Evolutionary conservation across 2,888 invertebrate genomes (phyloP), one percentile per base, ranked within the genome.

Genomic region (Melieria crassipennis): DNA sequence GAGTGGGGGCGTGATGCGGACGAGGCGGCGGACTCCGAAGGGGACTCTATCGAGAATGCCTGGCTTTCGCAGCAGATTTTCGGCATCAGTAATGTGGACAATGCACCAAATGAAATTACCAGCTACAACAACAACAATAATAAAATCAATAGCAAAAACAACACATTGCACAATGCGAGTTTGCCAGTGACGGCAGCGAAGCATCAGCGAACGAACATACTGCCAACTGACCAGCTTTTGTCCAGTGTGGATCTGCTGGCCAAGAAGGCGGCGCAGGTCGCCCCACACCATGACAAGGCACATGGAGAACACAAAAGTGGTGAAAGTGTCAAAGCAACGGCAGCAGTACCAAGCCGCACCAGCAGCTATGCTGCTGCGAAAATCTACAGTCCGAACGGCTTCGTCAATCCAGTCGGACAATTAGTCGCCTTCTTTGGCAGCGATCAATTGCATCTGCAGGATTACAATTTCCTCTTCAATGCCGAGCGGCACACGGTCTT

Each of bases 401-500:
- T 70, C 11, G 43, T 61, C 61, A 73, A 73, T 72, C 72, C 72
- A 48, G 68, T 70, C 68, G 67, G 66, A 50, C 72, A 61, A 65
- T 65, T 69, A 73, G 72, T 60, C 62, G 69, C 69, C 57, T 65
- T 72, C 57, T 69, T 72, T 57, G 72, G 72, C 63, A 68, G 48
- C 60, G 68, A 71, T 57, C 67, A 71, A 69, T 65, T 72, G 65
- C 65, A 69, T 62, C 55, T 72, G 64, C 62, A 72, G 55, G 78
- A 83, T 78, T 84, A 83, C 77, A 79, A 80, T 78, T 79, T 83
- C 64, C 77, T 85, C 13, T 84, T 81, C 74, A 81, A 81, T 77
- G 83, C 84, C 75, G 85, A 83, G 62, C 80, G 79, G 5, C 81
- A 84, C 71, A 84, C 84, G 56, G 80, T 80, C 61, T 84, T 84